Base-by-base conservation (phyloP, 2,888 invertebrate genomes). In the Diplolepis rosae region DNA sequence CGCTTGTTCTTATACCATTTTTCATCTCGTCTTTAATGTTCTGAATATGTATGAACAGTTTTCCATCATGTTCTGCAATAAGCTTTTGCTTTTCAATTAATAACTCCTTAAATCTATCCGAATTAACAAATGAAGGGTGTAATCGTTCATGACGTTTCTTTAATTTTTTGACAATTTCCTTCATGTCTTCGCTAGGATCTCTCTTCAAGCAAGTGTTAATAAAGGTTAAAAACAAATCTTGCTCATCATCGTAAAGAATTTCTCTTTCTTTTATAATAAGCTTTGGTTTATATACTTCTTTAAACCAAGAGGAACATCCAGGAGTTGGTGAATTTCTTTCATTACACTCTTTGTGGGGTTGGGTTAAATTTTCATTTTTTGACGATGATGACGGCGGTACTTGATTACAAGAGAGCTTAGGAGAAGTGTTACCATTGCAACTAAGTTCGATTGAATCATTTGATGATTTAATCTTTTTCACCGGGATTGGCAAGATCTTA, bases 21-120 rank as follows among this genome's bases (percentile, higher is more conserved):
- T 83, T 86, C 77, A 87, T 84, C 56, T 82, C 84, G 0, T 80
- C 75, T 22, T 72, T 76, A 3, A 88, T 80, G 3, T 82, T 80
- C 0, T 52, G 4, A 52, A 87, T 83, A 30, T 81, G 65, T 0
- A 50, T 7, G 35, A 78, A 87, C 4, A 83, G 52, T 42, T 75
- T 76, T 4, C 72, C 52, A 2, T 73, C 69, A 24, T 73, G 69
- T 0, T 56, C 51, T 15, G 65, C 69, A 28, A 85, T 77, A 32
- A 70, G 73, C 7, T 80, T 68, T 24, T 80, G 79, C 39, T 83
- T 82, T 22, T 73, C 72, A 48, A 9, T 56, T 7, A 67, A 9
- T 1, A 39, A 56, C 81, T 73, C 30, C 3, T 65, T 76, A n/a
- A 87, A 85, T 9, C 32, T 67, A 30, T 80, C 70, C 0, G 82